Conservation (phyloP, 2,888 invertebrate species). For the Pyrgus malvae region DNA sequence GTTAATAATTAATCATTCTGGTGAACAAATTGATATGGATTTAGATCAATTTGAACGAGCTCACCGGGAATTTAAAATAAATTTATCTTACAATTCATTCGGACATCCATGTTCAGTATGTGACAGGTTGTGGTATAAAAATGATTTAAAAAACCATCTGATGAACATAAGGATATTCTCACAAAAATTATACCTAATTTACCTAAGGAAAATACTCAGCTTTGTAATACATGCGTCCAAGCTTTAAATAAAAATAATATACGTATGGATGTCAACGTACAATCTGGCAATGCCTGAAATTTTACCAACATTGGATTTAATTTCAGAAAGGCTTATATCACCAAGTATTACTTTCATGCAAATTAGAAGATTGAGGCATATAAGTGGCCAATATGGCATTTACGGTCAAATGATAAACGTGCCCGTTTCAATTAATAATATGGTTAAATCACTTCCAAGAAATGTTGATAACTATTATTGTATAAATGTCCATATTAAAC, state of each 20-base stretch:
- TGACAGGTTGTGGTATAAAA: too few species aligned
- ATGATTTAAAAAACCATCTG: too few species aligned
- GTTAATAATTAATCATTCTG: too few species aligned
- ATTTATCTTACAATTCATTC: too few species aligned
- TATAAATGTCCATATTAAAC: slow-evolving; percentile 6
- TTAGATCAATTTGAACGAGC: too few species aligned
- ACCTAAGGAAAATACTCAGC: too few species aligned
- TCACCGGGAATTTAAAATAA: too few species aligned
- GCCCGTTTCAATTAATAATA: slow-evolving; percentile 27
- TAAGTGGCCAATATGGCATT: slow-evolving; percentile 28
- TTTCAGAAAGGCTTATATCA: slow-evolving; percentile 31
- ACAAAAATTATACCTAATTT: too few species aligned
- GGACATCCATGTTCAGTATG: too few species aligned
- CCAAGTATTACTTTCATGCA: slow-evolving; percentile 35
- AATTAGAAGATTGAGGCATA: slow-evolving; percentile 30
- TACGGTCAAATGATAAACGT: slow-evolving; percentile 33
- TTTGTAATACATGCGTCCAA: too few species aligned
- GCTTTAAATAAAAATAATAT: not conserved
- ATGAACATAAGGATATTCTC: too few species aligned
- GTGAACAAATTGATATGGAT: too few species aligned
- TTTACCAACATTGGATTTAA: slow-evolving; percentile 26
- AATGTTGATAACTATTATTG: slow-evolving; percentile 18
- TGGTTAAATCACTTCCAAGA: slow-evolving; percentile 31
- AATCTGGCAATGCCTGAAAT: slow-evolving; percentile 30
- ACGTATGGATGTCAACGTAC: slow-evolving; percentile 28